These are phyloP conservation scores for Dromococcyx pavoninus DNA, from an alignment of 2,797 vertebrate species.

Conservation along the genomic window DNA sequence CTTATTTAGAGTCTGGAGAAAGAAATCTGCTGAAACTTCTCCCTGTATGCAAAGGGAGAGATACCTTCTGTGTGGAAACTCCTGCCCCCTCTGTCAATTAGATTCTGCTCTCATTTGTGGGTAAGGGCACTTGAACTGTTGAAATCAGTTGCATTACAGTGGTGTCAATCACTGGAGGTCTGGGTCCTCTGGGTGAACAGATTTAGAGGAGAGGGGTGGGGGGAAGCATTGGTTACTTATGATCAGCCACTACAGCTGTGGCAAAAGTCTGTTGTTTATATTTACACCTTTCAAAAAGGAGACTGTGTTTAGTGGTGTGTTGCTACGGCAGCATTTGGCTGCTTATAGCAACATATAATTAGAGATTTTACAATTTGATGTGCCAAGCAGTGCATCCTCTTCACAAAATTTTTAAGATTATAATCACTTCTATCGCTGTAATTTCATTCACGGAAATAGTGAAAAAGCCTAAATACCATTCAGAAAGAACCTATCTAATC, in stretches of 20 bases:
- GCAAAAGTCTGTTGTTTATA: slow-evolving; percentile 28
- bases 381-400: background rate
- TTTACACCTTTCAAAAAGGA: slow-evolving; percentile 28
- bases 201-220: background rate
- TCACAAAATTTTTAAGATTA: background rate
- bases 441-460: background rate
- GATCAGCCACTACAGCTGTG: background rate
- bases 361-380: background rate
- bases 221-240: background rate
- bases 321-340: slow-evolving; percentile 34
- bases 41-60: background rate
- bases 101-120: background rate
- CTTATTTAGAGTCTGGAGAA: background rate
- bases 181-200: background rate
- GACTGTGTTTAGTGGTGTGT: background rate
- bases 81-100: fast-evolving
- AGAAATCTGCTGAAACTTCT: background rate
- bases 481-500: background rate
- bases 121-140: background rate
- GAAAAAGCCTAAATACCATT: background rate
- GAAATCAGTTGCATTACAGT: background rate
- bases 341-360: background rate
- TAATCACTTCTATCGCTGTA: slow-evolving; percentile 13
- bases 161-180: background rate
- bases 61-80: background rate